Base-by-base conservation (phyloP, 53 echinoderm and acorn worm species). In the Holothuria scabra region DNA sequence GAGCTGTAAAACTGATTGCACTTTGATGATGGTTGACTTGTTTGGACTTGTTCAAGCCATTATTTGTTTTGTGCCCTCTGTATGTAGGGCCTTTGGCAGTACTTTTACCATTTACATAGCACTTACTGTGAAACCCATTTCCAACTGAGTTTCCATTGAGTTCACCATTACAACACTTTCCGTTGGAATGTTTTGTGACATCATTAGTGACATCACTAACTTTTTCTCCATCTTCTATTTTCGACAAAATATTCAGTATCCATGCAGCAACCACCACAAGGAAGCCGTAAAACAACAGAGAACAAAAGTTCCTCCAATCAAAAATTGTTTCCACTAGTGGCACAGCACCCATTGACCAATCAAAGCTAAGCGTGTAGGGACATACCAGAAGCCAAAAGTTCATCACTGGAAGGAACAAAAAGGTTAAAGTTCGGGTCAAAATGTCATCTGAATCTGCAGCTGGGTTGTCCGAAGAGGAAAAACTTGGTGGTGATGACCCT, bases 301-400 rank as follows among this genome's bases (percentile, higher is more conserved):
- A 94, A 56, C 66, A 74, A 34, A 94, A 28, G 62, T 97, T 97
- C 59, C 97, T 82, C 29, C 64, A 16, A 60, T 94, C 94, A 56
- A 70, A 22, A 25, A 94, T 26, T n/a, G 89, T 87, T 56, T 90
- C 88, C 26, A 97, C 81, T 22, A 97, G 74, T 12, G 94, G 97
- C 37, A 97, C 84, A 8, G 97, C 82, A 62, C 90, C 94, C 92
- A 97, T 94, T 22, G 94, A 92, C 97, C 97, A 97, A 92, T 94
- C 94, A 92, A 97, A 94, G 48, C 93, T 92, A 19, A 93, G 90
- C 25, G 38, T 82, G 22, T 71, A 85, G 0, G 97, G 97, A 79
- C 84, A 94, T 3, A 97, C 71, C 81, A 97, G 44, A 58, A 97
- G 79, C 94, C 97, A 97, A 26, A 85, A 80, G 89, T 97, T 97